A percentile compares a stretch with the other conserved stretches of the same genome.
Conservation (phyloP, 2,797 vertebrate genomes). For the Sarcophilus harrisii region DNA sequence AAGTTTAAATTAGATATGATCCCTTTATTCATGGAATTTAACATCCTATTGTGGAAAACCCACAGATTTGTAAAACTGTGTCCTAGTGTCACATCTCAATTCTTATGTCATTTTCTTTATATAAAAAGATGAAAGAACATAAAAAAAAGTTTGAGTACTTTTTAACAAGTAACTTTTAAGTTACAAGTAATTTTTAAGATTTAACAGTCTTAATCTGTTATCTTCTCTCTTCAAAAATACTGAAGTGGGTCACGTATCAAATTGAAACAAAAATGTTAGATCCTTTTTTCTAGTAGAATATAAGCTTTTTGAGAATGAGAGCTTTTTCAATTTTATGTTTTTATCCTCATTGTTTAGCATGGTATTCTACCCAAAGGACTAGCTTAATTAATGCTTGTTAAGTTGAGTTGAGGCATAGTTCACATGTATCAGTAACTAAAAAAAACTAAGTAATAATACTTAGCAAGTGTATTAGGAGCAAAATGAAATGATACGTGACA, state of each 20-base stretch:
- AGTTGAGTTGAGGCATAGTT: background rate
- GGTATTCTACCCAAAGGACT: background rate
- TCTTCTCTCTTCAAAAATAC: background rate
- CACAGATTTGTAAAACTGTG: background rate
- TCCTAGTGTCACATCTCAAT: background rate
- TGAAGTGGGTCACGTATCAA: background rate
- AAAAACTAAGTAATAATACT: background rate
- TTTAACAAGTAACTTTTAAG: background rate
- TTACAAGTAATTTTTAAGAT: too few relatives aligned
- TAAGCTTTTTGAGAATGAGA: background rate
- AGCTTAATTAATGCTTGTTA: background rate
- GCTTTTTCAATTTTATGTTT: background rate
- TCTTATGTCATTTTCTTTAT: background rate
- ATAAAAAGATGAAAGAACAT: background rate
- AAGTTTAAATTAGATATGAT: background rate
- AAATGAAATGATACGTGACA: background rate
- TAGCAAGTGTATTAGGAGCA: background rate
- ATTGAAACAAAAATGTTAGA: background rate
- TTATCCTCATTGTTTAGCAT: background rate
- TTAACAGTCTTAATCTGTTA: background rate
- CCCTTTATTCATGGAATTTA: background rate
- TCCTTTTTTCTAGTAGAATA: background rate
- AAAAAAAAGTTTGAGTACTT: background rate
- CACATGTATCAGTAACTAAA: background rate
- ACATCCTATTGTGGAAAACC: background rate